A percentile compares a stretch with the other conserved stretches of the same genome.
These are phyloP conservation scores for Zootermopsis nevadensis DNA, from an alignment of 2,888 invertebrate genomes.

Conservation along the genomic window DNA sequence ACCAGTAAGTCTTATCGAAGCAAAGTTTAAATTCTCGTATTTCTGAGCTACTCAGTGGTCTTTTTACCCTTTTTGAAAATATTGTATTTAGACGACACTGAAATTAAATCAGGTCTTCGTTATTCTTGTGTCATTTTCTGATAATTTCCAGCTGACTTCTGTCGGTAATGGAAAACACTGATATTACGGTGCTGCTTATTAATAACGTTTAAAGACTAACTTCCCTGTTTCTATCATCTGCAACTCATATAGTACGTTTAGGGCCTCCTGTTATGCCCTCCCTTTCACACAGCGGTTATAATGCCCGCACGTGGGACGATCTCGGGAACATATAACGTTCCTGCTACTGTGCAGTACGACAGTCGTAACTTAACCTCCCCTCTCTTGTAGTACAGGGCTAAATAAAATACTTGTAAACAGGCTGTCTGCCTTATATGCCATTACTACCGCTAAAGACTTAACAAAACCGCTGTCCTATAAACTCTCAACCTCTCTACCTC, in stretches of 20 bases:
- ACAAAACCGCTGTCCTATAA: slow-evolving; percentile 43
- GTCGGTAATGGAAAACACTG: neutral
- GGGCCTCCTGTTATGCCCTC: neutral
- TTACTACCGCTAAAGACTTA: slow-evolving; percentile 30
- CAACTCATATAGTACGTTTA: neutral
- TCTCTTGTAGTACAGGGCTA: neutral
- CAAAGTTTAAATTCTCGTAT: too few relatives aligned
- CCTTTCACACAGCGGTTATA: slow-evolving; percentile 31
- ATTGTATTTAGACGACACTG: too few relatives aligned
- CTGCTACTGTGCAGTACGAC: slow-evolving; percentile 26
- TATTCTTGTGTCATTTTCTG: neutral
- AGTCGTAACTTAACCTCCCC: slow-evolving; percentile 33
- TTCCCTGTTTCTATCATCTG: neutral
- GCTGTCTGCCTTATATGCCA: neutral
- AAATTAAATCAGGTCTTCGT: too few relatives aligned
- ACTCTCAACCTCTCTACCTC: slow-evolving; percentile 36
- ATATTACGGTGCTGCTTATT: neutral
- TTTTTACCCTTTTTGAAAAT: too few relatives aligned
- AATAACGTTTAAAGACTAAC: neutral
- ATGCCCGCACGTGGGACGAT: slow-evolving; percentile 36
- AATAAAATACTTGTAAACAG: slow-evolving; percentile 33
- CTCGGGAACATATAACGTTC: slow-evolving; percentile 24
- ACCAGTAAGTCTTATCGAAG: too few relatives aligned
- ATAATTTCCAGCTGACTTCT: neutral
- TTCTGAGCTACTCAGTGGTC: too few relatives aligned